Conservation (phyloP, 2,888 invertebrate species). For the Tribolium freemani region DNA sequence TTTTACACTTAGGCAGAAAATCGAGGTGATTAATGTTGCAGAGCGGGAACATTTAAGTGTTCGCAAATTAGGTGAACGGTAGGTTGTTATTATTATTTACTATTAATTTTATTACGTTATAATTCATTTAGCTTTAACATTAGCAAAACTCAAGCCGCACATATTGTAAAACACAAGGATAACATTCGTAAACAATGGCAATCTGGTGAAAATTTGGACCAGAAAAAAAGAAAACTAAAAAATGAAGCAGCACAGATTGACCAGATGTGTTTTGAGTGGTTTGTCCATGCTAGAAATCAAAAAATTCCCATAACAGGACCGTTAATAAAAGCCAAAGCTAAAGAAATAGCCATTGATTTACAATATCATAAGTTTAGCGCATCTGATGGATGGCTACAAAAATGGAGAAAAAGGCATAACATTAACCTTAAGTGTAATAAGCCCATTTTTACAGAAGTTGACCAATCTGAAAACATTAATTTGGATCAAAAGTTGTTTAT, state of each 20-base stretch:
- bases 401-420: slow-evolving; percentile 45
- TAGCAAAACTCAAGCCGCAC: neutral
- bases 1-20: slow-evolving; percentile 20
- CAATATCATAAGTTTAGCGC: slow-evolving; percentile 45
- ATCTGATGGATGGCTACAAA: slow-evolving; percentile 50
- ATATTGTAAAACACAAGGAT: neutral
- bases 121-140: neutral
- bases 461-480: too few relatives aligned
- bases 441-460: too few relatives aligned
- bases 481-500: too few relatives aligned
- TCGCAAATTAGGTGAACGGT: too few relatives aligned
- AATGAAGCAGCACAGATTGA: slow-evolving; percentile 42
- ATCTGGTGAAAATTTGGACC: neutral
- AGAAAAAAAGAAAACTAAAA: slow-evolving; percentile 32
- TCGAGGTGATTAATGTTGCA: slow-evolving; percentile 22
- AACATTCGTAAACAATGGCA: neutral
- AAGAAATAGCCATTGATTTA: slow-evolving; percentile 47
- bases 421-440: slow-evolving; percentile 49
- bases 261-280: slow-evolving; percentile 44
- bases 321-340: slow-evolving; percentile 43
- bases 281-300: slow-evolving; percentile 31
- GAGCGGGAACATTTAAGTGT: neutral
- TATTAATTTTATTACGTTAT: neutral
- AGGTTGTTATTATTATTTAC: neutral
- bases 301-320: slow-evolving; percentile 44